Conservation (phyloP, 1,140 invertebrate genomes). For the Drosophila equinoxialis region DNA sequence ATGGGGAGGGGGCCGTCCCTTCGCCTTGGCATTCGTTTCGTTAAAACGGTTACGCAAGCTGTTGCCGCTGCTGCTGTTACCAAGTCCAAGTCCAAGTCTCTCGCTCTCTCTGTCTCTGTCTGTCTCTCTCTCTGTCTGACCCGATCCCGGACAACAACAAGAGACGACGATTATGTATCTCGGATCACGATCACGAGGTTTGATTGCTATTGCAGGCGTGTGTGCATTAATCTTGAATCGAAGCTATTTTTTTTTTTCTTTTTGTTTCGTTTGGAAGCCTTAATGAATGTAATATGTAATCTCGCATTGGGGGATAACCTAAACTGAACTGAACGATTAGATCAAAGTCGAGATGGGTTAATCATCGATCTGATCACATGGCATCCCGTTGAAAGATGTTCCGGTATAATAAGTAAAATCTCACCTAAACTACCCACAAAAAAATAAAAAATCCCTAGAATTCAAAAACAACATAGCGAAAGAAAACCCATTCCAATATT, state of each 20-base stretch:
- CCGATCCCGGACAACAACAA: background rate
- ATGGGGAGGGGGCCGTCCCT: background rate
- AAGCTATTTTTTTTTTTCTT: background rate
- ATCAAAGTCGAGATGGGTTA: conserved; percentile 6
- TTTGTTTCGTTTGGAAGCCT: background rate
- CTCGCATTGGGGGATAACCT: conserved; percentile 1
- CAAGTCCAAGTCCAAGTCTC: conserved; percentile 3
- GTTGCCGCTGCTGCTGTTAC: background rate
- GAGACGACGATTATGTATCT: conserved; percentile 16
- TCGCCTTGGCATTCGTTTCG: conserved; percentile 1
- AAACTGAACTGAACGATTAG: conserved; percentile 9
- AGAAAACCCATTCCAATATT: conserved; percentile 28
- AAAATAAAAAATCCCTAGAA: background rate
- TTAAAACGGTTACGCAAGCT: conserved; percentile 19
- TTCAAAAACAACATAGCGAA: background rate
- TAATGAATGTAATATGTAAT: conserved; percentile 12
- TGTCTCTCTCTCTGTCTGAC: conserved; percentile 19
- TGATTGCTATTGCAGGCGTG: conserved; percentile 18
- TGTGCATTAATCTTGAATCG: conserved; percentile 14
- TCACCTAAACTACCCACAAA: background rate
- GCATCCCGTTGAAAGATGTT: background rate
- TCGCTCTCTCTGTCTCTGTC: background rate
- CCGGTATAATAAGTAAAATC: conserved; percentile 2
- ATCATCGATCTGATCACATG: conserved; percentile 3
- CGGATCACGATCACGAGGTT: conserved; percentile 20